Percentiles rank a stretch among this genome's conserved stretches.
phyloP scores from a whole-genome alignment of 2,888 invertebrate species.

The Drosophila picticornis region DNA sequence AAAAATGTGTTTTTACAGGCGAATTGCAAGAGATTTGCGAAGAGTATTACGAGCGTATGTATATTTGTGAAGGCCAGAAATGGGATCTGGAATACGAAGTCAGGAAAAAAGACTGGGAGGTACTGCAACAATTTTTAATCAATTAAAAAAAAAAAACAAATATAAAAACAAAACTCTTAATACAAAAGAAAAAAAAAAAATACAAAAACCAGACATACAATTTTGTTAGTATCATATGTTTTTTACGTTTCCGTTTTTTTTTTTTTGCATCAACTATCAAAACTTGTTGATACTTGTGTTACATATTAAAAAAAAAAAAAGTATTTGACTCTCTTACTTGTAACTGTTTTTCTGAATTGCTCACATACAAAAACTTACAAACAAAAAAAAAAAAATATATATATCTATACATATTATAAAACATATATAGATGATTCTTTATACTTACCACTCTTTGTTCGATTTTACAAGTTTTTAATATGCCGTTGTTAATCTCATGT shows the following conservation, averaged over 20 bases:
- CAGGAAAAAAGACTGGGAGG: conserved; percentile 99
- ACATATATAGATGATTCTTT: conserved; percentile 51
- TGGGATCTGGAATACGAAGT: conserved; percentile 99
- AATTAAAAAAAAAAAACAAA: conserved; percentile 54
- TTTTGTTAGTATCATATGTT: conserved; percentile 60
- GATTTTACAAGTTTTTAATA: conserved; percentile 39
- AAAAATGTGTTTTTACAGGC: conserved; percentile 82
- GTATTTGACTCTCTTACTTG: conserved; percentile 64
- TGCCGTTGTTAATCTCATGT: conserved; percentile 57
- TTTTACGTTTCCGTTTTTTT: conserved; percentile 57
- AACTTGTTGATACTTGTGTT: conserved; percentile 33
- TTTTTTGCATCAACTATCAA: conserved; percentile 56
- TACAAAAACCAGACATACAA: conserved; percentile 56
- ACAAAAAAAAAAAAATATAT: conserved; percentile 30
- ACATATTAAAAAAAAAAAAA: conserved; percentile 32
- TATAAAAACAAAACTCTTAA: conserved; percentile 55
- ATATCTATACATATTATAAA: conserved; percentile 48
- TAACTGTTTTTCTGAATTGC: conserved; percentile 64
- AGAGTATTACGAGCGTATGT: conserved; percentile 98
- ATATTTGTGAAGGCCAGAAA: conserved; percentile 99
- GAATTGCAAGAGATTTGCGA: conserved; percentile 96
- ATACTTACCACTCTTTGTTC: conserved; percentile 55
- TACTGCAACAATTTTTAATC: conserved; percentile 87
- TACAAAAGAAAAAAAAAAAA: conserved; percentile 60
- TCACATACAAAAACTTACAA: conserved; percentile 50